Conservation (phyloP, 2,888 invertebrate species). For the Dynastes tityus region DNA sequence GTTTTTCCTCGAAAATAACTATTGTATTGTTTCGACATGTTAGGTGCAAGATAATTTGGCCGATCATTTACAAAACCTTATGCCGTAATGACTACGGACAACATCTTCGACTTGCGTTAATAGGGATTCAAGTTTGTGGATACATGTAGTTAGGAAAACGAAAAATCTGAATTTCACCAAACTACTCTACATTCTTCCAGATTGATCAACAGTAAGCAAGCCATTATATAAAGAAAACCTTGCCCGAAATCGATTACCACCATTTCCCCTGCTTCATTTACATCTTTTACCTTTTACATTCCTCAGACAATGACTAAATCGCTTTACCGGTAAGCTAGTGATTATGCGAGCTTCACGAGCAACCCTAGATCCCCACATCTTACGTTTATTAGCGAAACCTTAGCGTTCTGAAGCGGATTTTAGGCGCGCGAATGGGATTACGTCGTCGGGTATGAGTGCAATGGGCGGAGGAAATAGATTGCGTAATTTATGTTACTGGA, state of each 20-base stretch:
- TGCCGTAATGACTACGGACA: no score
- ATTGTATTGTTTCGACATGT: no score
- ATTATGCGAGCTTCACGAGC: neutral
- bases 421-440: neutral
- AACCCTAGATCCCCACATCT: neutral
- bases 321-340: neutral
- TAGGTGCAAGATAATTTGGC: no score
- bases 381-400: neutral
- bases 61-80: no score
- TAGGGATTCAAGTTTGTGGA: no score
- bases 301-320: no score
- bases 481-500: constrained; percentile 12
- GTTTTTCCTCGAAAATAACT: no score
- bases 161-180: no score
- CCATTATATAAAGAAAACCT: neutral
- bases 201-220: neutral
- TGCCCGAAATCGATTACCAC: neutral
- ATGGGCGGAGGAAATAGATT: neutral
- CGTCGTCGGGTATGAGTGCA: neutral
- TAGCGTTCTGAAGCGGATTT: neutral
- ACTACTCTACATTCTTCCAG: no score
- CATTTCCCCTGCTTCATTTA: neutral
- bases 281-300: no score
- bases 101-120: no score
- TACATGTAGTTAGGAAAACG: no score